A percentile compares a stretch with the other conserved stretches of the same genome.
phyloP scores from a whole-genome alignment of 2,888 invertebrate species.

The Euphydryas editha region DNA sequence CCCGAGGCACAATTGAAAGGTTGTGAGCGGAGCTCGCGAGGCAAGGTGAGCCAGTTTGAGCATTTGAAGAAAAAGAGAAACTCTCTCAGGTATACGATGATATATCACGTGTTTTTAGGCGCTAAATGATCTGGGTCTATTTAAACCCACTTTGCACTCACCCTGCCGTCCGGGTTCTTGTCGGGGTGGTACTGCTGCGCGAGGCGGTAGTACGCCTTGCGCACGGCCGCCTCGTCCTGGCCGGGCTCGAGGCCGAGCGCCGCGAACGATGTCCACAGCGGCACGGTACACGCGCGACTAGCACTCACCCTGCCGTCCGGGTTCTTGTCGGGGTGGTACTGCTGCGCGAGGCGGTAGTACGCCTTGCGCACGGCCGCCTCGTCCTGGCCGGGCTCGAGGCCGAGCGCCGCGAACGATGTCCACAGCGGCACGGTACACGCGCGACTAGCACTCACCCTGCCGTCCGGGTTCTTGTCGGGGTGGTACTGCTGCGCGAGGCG shows the following conservation, averaged over 20 bases:
- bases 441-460: slow-evolving; percentile 93
- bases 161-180: slow-evolving; percentile 98
- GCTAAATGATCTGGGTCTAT: too few relatives aligned
- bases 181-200: slow-evolving; percentile 99
- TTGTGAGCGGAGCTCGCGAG: too few relatives aligned
- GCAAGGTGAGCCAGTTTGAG: too few relatives aligned
- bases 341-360: slow-evolving; percentile 97
- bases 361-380: slow-evolving; percentile 96
- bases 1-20: too few relatives aligned
- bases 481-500: slow-evolving; percentile 98
- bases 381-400: slow-evolving; percentile 83
- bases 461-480: slow-evolving; percentile 99
- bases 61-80: too few relatives aligned
- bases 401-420: slow-evolving; percentile 93
- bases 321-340: slow-evolving; percentile 99
- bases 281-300: too few relatives aligned
- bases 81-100: too few relatives aligned
- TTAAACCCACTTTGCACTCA: too few relatives aligned
- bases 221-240: slow-evolving; percentile 91
- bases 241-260: slow-evolving; percentile 86
- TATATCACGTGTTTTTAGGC: too few relatives aligned
- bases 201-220: slow-evolving; percentile 97
- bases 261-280: too few relatives aligned
- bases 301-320: slow-evolving; percentile 95
- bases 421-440: too few relatives aligned